phyloP scores from a whole-genome alignment of 2,113 vertebrate species.

The Nothocercus julius region DNA sequence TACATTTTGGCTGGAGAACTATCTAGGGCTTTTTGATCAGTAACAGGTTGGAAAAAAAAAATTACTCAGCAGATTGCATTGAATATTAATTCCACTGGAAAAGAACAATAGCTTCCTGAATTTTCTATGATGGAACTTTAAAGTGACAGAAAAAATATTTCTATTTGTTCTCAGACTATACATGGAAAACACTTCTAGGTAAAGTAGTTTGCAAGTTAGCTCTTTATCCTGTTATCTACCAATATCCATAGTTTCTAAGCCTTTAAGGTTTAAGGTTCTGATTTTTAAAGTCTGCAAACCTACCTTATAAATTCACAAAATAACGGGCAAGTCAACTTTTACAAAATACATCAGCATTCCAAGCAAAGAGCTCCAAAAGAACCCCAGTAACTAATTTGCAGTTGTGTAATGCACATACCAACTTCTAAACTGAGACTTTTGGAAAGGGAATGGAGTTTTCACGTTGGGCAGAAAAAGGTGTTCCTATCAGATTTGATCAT shows the following conservation, averaged over 20 bases:
- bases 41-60: background rate
- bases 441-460: background rate
- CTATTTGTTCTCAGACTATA: background rate
- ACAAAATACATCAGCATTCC: background rate
- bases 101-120: background rate
- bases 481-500: background rate
- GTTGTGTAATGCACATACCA: background rate
- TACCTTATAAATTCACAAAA: background rate
- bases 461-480: background rate
- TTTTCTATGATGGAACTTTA: background rate
- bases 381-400: background rate
- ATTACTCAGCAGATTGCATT: background rate
- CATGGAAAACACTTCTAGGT: background rate
- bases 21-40: conserved; percentile 7
- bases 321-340: background rate
- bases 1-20: background rate
- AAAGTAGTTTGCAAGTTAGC: background rate
- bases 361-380: background rate
- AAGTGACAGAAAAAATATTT: background rate
- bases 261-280: background rate
- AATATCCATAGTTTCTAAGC: background rate
- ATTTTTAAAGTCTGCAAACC: background rate
- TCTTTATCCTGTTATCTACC: background rate
- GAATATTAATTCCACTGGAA: background rate
- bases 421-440: background rate